Evolutionary conservation across 2,797 vertebrate species (phyloP).

Genomic region (Okamejei kenojei): DNA sequence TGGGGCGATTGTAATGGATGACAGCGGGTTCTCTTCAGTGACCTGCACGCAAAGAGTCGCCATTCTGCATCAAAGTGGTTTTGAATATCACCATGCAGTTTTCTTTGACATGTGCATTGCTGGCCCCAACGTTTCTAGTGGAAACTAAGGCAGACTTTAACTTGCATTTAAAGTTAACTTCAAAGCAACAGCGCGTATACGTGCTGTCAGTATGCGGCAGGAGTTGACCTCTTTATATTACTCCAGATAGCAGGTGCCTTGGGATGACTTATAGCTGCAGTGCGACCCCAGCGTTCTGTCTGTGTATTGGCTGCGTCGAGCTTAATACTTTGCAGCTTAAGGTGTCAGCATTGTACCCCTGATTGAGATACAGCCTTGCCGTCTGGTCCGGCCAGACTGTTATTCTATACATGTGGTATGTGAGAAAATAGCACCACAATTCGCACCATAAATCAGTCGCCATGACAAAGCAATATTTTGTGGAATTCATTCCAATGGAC

Average conservation of each 20-base stretch:
- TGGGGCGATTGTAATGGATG: too few species aligned
- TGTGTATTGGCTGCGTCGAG: neutral
- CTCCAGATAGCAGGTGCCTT: slow-evolving; percentile 7
- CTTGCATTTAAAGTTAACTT: neutral
- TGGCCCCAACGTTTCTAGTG: too few species aligned
- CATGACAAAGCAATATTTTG: neutral
- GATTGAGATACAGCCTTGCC: slow-evolving; percentile 5
- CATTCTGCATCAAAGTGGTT: too few species aligned
- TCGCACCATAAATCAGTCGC: neutral
- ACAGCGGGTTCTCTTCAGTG: too few species aligned
- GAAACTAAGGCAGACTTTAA: too few species aligned
- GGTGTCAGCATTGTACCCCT: neutral
- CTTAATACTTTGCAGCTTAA: neutral
- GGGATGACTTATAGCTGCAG: neutral
- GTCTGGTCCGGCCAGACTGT: neutral
- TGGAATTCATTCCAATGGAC: neutral
- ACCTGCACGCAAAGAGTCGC: too few species aligned
- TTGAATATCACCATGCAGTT: too few species aligned
- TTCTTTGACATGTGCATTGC: too few species aligned
- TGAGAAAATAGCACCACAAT: neutral
- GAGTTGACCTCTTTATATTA: neutral
- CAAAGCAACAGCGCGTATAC: neutral
- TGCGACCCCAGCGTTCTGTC: neutral
- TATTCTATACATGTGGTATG: neutral
- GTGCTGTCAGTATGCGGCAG: neutral